Evolutionary conservation across 2,797 vertebrate genomes (phyloP), one percentile per base, ranked within the genome.

Genomic region (Danio tinwini): DNA sequence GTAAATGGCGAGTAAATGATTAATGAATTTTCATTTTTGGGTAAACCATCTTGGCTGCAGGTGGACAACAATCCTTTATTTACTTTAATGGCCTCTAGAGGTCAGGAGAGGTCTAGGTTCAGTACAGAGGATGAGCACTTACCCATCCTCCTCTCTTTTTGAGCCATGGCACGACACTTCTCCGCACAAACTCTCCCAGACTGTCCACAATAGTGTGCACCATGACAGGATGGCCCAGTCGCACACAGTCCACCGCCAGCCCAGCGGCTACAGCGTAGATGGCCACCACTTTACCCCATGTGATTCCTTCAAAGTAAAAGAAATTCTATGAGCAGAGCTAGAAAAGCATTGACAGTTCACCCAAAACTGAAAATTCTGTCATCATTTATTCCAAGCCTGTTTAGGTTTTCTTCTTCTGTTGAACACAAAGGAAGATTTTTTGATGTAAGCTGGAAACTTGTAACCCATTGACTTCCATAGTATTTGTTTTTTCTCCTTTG

Each of bases 91-190:
- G 39, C 68, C 61, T 37, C n/a, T 45, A 72, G 29, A 67, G 59
- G 47, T 77, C 73, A 56, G 58, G 42, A 29, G 49, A 10, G 78
- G 3, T 21, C 5, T 58, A 55, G 13, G 14, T 45, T 61, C 8
- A 1, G 12, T 14, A 17, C 17, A 19, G 37, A n/a, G 17, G 13
- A 50, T 14, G 7, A 16, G 17, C 14, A 79, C 96, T 94, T 88
- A 99, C 98, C 98, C 98, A 99, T 91, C 98, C 98, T 13, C 98
- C 98, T n/a, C 95, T 94, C 82, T 94, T 94, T 86, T 95, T 95
- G 82, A 99, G 92, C 98, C 98, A 99, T 0, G 90, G 89, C n/a
- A 93, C 95, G 84, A 99, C 87, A 61, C 94, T 96, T 90, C 95
- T 98, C 85, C 94, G 95, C 10, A 97, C 95, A 44, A 99, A 96